Evolutionary conservation across 2,797 vertebrate species (phyloP).

Genomic region (Typhlichthys subterraneus): DNA sequence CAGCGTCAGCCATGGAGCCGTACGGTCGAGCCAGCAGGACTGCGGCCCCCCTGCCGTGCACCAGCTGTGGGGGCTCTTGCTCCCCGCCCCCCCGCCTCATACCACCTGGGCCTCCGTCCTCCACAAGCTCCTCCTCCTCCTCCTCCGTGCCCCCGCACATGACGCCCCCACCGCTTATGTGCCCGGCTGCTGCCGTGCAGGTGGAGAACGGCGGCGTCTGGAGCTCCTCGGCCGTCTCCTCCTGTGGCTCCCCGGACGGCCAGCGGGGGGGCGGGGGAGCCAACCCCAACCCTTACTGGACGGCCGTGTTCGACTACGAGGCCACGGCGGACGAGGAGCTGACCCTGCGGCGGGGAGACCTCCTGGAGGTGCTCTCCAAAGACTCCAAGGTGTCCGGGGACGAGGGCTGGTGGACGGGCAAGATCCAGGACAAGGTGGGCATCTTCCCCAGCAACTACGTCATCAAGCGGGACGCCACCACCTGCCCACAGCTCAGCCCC

Average conservation of each 20-base stretch:
- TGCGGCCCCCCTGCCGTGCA: slow-evolving; percentile 73
- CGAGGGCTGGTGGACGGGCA: slow-evolving; percentile 94
- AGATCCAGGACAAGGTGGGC: slow-evolving; percentile 88
- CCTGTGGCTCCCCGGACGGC: slow-evolving; percentile 74
- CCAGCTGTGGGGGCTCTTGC: slow-evolving; percentile 78
- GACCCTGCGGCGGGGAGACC: slow-evolving; percentile 86
- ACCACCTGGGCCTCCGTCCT: slow-evolving; percentile 61
- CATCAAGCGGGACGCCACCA: slow-evolving; percentile 73
- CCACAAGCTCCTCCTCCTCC: slow-evolving; percentile 56
- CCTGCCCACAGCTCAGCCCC: slow-evolving; percentile 70
- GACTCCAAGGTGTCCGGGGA: slow-evolving; percentile 91
- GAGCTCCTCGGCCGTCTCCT: slow-evolving; percentile 74
- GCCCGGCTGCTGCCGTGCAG: slow-evolving; percentile 52
- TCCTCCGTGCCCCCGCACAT: slow-evolving; percentile 61
- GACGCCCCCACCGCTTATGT: slow-evolving; percentile 65
- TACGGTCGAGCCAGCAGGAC: slow-evolving; percentile 67
- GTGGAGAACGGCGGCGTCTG: slow-evolving; percentile 80
- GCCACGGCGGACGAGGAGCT: slow-evolving; percentile 90
- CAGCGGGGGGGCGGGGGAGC: slow-evolving; percentile 63
- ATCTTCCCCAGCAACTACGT: slow-evolving; percentile 93
- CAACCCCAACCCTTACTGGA: slow-evolving; percentile 82
- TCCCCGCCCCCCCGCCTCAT: slow-evolving; percentile 73
- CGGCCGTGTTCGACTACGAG: slow-evolving; percentile 90
- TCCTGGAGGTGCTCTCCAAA: slow-evolving; percentile 90
- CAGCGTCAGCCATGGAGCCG: slow-evolving; percentile 78